phyloP scores from a whole-genome alignment of 2,797 vertebrate species.

The Dallia pectoralis region DNA sequence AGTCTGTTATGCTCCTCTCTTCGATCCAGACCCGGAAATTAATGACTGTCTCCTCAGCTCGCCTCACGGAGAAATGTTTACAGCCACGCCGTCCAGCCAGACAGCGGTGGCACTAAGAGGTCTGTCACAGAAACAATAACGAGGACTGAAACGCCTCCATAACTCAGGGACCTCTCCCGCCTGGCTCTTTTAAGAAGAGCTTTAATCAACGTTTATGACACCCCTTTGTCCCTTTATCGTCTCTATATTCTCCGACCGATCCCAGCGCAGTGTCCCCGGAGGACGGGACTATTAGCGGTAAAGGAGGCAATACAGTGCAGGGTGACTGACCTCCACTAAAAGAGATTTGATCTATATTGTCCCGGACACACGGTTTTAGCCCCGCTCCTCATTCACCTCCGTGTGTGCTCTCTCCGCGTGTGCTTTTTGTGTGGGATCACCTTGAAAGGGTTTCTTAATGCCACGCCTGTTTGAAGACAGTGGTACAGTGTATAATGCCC shows the following conservation, averaged over 20 bases:
- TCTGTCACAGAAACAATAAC: slow-evolving; percentile 80
- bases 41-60: slow-evolving; percentile 72
- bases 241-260: slow-evolving; percentile 80
- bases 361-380: slow-evolving; percentile 70
- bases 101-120: slow-evolving; percentile 68
- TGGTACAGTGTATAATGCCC: neutral
- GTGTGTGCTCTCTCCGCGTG: slow-evolving; percentile 47
- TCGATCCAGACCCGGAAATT: slow-evolving; percentile 66
- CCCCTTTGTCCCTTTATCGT: slow-evolving; percentile 83
- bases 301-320: slow-evolving; percentile 73
- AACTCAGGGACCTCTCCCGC: slow-evolving; percentile 75
- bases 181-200: slow-evolving; percentile 78
- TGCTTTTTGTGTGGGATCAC: slow-evolving; percentile 64
- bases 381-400: slow-evolving; percentile 33
- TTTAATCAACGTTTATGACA: slow-evolving; percentile 86
- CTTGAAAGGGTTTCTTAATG: slow-evolving; percentile 52
- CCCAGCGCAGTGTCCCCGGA: slow-evolving; percentile 77
- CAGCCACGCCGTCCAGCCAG: slow-evolving; percentile 65
- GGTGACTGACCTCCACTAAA: slow-evolving; percentile 79
- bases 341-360: slow-evolving; percentile 75
- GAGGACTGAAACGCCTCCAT: slow-evolving; percentile 72
- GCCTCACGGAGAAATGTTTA: slow-evolving; percentile 73
- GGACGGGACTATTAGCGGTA: slow-evolving; percentile 74
- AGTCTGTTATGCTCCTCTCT: slow-evolving; percentile 52
- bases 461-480: slow-evolving; percentile 15